Evolutionary conservation across 2,113 vertebrate species (phyloP).

Genomic region (Oncorhynchus gorbuscha): DNA sequence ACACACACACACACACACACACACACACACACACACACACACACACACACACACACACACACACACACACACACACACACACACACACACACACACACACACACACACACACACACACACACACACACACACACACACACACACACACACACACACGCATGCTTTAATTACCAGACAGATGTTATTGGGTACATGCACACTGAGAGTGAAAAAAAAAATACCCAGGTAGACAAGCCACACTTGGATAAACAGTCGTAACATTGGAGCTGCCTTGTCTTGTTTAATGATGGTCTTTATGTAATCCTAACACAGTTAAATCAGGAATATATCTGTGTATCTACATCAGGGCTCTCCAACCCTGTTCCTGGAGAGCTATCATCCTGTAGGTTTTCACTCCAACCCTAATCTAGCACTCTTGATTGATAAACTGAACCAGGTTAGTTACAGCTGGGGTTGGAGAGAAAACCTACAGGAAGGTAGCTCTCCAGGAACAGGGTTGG

Average conservation of each 20-base stretch:
- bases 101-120: background rate
- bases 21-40: background rate
- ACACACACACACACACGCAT: slow-evolving; percentile 8
- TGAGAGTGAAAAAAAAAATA: slow-evolving; percentile 42
- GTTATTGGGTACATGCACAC: slow-evolving; percentile 35
- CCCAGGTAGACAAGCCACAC: slow-evolving; percentile 28
- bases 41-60: background rate
- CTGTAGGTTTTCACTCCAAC: too few relatives aligned
- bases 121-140: background rate
- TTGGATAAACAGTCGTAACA: slow-evolving; percentile 27
- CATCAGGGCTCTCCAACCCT: too few relatives aligned
- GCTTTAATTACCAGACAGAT: slow-evolving; percentile 49
- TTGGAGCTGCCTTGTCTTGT: background rate
- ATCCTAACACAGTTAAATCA: background rate
- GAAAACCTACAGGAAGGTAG: too few relatives aligned
- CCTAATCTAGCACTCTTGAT: too few relatives aligned
- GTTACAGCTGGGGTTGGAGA: too few relatives aligned
- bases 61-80: slow-evolving; percentile 8
- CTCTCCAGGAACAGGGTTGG: too few relatives aligned
- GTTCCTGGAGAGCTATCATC: too few relatives aligned
- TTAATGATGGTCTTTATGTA: background rate
- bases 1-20: background rate
- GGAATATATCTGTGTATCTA: too few relatives aligned
- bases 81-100: background rate
- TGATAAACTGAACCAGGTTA: too few relatives aligned